These are phyloP conservation scores for Colistium nudipinnis DNA, from an alignment of 2,113 vertebrate genomes.

Conservation along the genomic window DNA sequence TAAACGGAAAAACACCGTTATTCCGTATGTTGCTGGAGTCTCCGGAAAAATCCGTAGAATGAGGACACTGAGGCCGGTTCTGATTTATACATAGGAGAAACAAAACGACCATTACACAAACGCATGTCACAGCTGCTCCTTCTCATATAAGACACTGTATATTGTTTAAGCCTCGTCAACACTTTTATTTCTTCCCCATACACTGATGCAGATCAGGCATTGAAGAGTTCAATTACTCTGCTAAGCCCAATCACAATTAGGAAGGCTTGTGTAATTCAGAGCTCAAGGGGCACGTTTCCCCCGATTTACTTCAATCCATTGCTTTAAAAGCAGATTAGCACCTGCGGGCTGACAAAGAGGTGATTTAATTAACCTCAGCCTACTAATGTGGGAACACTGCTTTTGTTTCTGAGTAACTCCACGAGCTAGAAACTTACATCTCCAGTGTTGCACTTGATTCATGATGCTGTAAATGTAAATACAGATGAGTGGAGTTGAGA, in stretches of 20 bases:
- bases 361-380: slow-evolving; percentile 76
- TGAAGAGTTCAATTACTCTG: slow-evolving; percentile 69
- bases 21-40: no score
- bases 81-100: no score
- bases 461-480: slow-evolving; percentile 14
- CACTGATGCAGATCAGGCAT: slow-evolving; percentile 34
- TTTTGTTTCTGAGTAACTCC: slow-evolving; percentile 58
- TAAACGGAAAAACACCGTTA: no score
- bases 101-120: no score
- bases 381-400: slow-evolving; percentile 61
- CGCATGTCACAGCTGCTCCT: neutral
- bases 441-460: slow-evolving; percentile 1
- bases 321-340: slow-evolving; percentile 80
- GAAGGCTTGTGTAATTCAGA: slow-evolving; percentile 68
- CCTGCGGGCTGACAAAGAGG: slow-evolving; percentile 75
- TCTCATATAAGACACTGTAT: neutral
- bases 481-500: neutral
- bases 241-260: slow-evolving; percentile 75
- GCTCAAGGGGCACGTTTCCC: slow-evolving; percentile 64
- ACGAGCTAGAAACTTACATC: slow-evolving; percentile 29
- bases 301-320: slow-evolving; percentile 75
- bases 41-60: no score
- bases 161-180: neutral
- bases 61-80: no score
- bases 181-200: neutral